Base-by-base conservation (phyloP, 2,113 vertebrate genomes). In the Pavo muticus region DNA sequence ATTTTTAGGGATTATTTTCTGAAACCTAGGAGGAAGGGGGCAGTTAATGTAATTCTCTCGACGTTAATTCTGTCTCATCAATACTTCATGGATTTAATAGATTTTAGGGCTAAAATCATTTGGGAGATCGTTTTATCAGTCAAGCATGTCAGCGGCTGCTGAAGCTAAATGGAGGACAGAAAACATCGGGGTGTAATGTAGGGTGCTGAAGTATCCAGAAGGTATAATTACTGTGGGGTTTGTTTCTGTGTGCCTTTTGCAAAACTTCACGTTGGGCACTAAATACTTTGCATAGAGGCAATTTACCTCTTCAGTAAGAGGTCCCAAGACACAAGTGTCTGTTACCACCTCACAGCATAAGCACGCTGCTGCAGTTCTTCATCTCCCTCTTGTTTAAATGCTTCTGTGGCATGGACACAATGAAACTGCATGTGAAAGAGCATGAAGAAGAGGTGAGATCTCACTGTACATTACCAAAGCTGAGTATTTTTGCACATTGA, bases 61-160 rank as follows among this genome's bases (percentile, higher is more conserved):
- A 1, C 39, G 76, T 88, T 86, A 84, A 93, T 95, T 97, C 80
- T 88, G 27, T 73, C 63, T 91, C 91, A 90, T 93, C 88, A 91
- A 84, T 95, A 88, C 76, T 93, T 90, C 45, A 94, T 96, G 77
- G 71, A 84, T 94, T 88, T 94, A 87, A 90, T 87, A 88, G 40
- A 69, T 84, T 93, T 88, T 77, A 90, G 75, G 93, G 76, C 78
- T 94, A 70, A 29, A 69, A 11, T 86, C 67, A 68, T 85, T 84
- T 87, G 48, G 77, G 91, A 84, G 73, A 87, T 83, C 48, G 61
- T 94, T 94, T 96, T 89, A 78, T 78, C 79, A 74, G 57, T 90
- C 68, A 81, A 81, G 23, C 40, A 81, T 63, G 92, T 60, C 16
- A 23, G 61, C 93, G 61, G 81, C 64, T 85, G 67, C 94, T 86